These are phyloP conservation scores for Pantherophis vulpinus DNA, from an alignment of 2,797 vertebrate genomes.

Conservation along the genomic window DNA sequence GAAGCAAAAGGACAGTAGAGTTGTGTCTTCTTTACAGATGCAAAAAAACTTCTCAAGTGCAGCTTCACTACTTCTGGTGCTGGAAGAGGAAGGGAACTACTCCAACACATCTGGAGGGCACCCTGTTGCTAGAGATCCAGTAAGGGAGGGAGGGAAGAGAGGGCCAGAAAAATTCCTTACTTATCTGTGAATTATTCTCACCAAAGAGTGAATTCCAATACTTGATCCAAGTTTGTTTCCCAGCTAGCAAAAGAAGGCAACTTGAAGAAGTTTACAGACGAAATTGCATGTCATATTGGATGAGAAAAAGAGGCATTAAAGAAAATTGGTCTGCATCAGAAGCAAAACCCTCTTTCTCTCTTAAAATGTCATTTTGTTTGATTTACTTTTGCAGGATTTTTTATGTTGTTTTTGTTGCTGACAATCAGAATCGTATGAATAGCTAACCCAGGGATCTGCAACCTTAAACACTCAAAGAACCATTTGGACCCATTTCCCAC, in stretches of 20 bases:
- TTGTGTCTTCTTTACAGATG: slow-evolving; percentile 63
- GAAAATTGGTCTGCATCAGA: slow-evolving; percentile 21
- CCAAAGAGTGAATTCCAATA: slow-evolving; percentile 43
- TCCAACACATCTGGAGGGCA: not conserved
- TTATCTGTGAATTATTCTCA: not conserved
- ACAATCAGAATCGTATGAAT: not conserved
- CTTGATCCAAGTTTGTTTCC: slow-evolving; percentile 39
- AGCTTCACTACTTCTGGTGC: not conserved
- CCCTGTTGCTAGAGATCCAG: slow-evolving; percentile 30
- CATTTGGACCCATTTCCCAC: too few relatives aligned
- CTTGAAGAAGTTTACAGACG: not conserved
- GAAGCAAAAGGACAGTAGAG: slow-evolving; percentile 58
- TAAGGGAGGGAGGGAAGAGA: slow-evolving; percentile 29
- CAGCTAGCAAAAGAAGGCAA: slow-evolving; percentile 43
- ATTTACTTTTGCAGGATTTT: slow-evolving; percentile 11
- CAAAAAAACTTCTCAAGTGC: slow-evolving; percentile 50
- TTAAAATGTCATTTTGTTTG: slow-evolving; percentile 29
- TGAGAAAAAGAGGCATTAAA: not conserved
- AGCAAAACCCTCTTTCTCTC: not conserved
- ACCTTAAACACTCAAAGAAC: too few relatives aligned
- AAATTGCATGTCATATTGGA: slow-evolving; percentile 41
- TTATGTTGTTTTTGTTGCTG: not conserved
- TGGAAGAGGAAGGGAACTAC: not conserved
- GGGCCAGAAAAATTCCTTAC: slow-evolving; percentile 42
- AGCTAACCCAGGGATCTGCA: too few relatives aligned